These are phyloP conservation scores for Gouania willdenowi DNA, from an alignment of 2,797 vertebrate species.

Conservation along the genomic window DNA sequence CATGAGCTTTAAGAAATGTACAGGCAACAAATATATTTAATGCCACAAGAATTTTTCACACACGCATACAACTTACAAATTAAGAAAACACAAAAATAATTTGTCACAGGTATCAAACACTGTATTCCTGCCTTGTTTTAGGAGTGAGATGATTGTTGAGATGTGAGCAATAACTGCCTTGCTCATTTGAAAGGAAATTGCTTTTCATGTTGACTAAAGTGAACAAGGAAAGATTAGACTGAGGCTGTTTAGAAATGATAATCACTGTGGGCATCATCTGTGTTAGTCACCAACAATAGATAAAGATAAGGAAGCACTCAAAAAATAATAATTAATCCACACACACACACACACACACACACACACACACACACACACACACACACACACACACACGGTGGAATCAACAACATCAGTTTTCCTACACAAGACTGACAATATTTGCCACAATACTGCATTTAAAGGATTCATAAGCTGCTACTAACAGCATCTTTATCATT, in stretches of 20 bases:
- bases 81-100: too few species aligned
- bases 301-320: constrained; percentile 16
- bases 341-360: constrained; percentile 2
- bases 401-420: constrained; percentile 13
- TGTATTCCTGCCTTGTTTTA: too few species aligned
- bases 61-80: constrained; percentile 12
- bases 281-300: constrained; percentile 29
- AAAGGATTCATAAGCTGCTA: constrained; percentile 15
- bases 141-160: too few species aligned
- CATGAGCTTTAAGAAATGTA: too few species aligned
- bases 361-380: constrained; percentile 4
- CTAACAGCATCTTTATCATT: constrained; percentile 11
- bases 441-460: constrained; percentile 34
- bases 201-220: constrained; percentile 28
- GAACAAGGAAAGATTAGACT: constrained; percentile 28
- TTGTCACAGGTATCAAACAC: too few species aligned
- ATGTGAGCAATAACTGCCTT: not conserved
- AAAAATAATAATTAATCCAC: constrained; percentile 20
- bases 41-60: too few species aligned
- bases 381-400: constrained; percentile 1
- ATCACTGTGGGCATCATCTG: constrained; percentile 4
- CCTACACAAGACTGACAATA: constrained; percentile 2
- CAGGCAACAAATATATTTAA: too few species aligned
- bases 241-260: constrained; percentile 36
- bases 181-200: constrained; percentile 19